Base-by-base conservation (phyloP, 92 coral and sea anemone species). In the Phenganax marumi region DNA sequence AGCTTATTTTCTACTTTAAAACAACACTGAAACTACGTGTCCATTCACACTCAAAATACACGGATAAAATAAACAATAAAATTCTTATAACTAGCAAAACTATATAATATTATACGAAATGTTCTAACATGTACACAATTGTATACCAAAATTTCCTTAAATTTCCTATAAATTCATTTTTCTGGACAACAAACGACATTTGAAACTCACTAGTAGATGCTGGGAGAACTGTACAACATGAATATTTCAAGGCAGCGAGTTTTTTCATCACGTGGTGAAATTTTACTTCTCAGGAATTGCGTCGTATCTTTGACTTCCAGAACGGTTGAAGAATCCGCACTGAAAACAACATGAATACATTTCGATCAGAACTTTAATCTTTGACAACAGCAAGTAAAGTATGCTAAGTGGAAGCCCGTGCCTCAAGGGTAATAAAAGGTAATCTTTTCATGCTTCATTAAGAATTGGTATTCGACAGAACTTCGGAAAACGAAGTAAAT, bases 261-360 rank as follows among this genome's bases (percentile, higher is more conserved):
- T 66, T 33, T 12, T 66, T 18, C 24, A 33, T 33, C 43, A 33
- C 43, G 43, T 33, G 52, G 18, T 52, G 12, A 21, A 74, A 21
- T 25, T 1, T 57, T 76, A 76, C 23, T 25, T 76, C 17, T 54
- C 68, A 12, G 68, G 68, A 12, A 76, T 68, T 2, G 81, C 3
- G 22, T 76, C 81, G 81, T 76, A 76, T 56, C 81, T 23, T 12
- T 26, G 51, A 13, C 24, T 50, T 54, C 53, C 81, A 39, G 50
- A 54, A 16, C 98, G 92, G 86, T 92, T 92, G 86, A 94, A 94
- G 86, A 94, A 94, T 43, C 98, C 98, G 85, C 90, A 82, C 97
- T 94, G 68, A 75, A 88, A 62, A 43, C 7, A 52, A 71, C 73
- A 47, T 51, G 14, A 14, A 43, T 52, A 7, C 52, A 39, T 52